Base-by-base conservation (phyloP, 2,888 invertebrate genomes). In the Salpingus planirostris region DNA sequence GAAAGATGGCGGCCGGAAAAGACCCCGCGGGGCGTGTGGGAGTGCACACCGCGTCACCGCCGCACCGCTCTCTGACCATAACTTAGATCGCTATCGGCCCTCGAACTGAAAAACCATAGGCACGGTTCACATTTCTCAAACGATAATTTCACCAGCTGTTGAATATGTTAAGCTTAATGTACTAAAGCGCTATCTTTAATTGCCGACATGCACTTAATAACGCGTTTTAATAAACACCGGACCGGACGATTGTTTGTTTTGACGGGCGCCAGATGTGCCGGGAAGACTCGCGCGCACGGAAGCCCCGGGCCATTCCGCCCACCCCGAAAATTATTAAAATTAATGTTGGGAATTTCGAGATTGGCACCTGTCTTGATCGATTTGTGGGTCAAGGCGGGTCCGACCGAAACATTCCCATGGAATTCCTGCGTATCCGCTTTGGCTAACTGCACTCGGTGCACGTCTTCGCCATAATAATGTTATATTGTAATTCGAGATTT, bases 1-100 rank as follows among this genome's bases (percentile, higher is more conserved):
- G 46, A 50, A 57, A 58, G 52, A 59, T 59, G 59, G 59, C 57
- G 60, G 50, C 60, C 62, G 64, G 64, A 64, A 63, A n/a, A 56
- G 50, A 55, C 57, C 49, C 55, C 48, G 57, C 57, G 58, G 59
- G 49, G 54, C 43, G 60, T 59, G 62, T 63, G 57, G 61, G 61
- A 59, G 62, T 63, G 52, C 57, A 57, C 18, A 7, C 57, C 62
- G 52, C 59, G 60, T 59, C 60, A 58, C 51, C 52, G 49, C 50
- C 50, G 53, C 52, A 18, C 18, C 18, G 8, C 18, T 8, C 51
- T 50, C 53, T 49, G 54, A 57, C 60, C 55, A 62, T 60, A 62
- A 62, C 58, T 64, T 57, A 59, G 63, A 62, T 63, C 49, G 42
- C 39, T 59, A 62, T 63, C 63, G 42, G 13, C 21, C 43, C 45